Base-by-base conservation (phyloP, 2,113 vertebrate species). In the Ictidomys tridecemlineatus region DNA sequence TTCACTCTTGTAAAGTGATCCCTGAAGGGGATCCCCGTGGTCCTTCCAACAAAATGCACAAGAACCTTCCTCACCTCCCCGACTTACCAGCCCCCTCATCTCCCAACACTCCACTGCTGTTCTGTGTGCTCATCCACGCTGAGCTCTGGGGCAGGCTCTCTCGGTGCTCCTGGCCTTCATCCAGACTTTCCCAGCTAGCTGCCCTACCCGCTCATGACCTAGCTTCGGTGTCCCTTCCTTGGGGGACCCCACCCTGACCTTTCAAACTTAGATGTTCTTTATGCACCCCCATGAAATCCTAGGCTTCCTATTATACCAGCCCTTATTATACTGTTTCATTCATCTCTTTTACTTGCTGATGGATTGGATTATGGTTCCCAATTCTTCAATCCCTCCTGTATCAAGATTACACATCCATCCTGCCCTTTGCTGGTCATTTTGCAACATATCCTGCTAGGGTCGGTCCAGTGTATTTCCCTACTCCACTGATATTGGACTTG, bases 121-220 rank as follows among this genome's bases (percentile, higher is more conserved):
- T 11, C 72, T 1, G 3, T 1, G 28, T 18, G 0, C 4, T 11
- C 12, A 0, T 2, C 17, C 8, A 30, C 0, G 5, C 22, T 26
- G 22, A 45, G 58, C 0, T 6, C 4, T 20, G 22, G 73, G n/a
- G 48, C 37, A 1, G n/a, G 51, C 5, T 53, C n/a, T 53, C 58
- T 58, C 1, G 1, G 1, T 11, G 63, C 79, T 45, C 34, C 53
- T 32, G 9, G 34, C 2, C 65, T 73, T 69, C 9, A 24, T 14
- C 2, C 1, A 11, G 42, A 20, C 67, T 73, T 13, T 48, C 8
- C 45, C 45, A 8, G 37, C 22, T n/a, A 32, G 30, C 10, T 58
- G 30, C 74, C 22, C 48, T 42, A 7, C 42, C 48, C 72, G 12
- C 28, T 51, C 65, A 34, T 17, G 4, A n/a, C 42, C 42, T 37